Conservation (phyloP, 2,888 invertebrate genomes). For the Cordylochernes scorpioides region DNA sequence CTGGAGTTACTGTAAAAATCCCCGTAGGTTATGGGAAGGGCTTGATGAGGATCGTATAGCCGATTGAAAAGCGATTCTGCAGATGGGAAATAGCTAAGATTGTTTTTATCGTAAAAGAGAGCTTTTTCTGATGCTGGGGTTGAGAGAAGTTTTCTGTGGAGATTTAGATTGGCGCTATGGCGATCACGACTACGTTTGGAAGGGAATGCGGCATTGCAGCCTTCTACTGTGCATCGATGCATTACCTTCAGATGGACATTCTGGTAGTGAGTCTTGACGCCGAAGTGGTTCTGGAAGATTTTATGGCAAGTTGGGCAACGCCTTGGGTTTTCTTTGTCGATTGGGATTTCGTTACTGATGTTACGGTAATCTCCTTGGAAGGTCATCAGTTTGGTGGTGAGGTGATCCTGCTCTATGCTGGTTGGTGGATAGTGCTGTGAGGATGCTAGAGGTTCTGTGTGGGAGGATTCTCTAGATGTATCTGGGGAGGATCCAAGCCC, state of each 20-base stretch:
- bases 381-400: no score
- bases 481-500: conserved; percentile 18
- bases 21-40: no score
- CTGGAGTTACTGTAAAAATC: no score
- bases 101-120: conserved; percentile 14
- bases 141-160: conserved; percentile 63
- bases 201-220: conserved; percentile 79
- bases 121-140: conserved; percentile 22
- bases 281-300: conserved; percentile 72
- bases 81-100: conserved; percentile 25
- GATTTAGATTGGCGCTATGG: conserved; percentile 65
- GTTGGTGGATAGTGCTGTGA: no score
- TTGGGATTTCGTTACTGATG: conserved; percentile 73
- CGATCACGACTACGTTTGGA: conserved; percentile 73
- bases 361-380: no score
- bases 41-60: conserved; percentile 33
- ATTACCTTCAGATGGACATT: conserved; percentile 79
- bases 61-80: conserved; percentile 33
- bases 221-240: conserved; percentile 80
- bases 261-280: conserved; percentile 79
- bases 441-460: no score
- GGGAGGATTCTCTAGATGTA: no score
- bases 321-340: conserved; percentile 69
- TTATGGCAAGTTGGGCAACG: conserved; percentile 76
- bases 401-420: no score